Percentiles rank a stretch among this genome's conserved stretches.
These are phyloP conservation scores for Mus spicilegus DNA, from an alignment of 2,113 vertebrate genomes.

Conservation along the genomic window DNA sequence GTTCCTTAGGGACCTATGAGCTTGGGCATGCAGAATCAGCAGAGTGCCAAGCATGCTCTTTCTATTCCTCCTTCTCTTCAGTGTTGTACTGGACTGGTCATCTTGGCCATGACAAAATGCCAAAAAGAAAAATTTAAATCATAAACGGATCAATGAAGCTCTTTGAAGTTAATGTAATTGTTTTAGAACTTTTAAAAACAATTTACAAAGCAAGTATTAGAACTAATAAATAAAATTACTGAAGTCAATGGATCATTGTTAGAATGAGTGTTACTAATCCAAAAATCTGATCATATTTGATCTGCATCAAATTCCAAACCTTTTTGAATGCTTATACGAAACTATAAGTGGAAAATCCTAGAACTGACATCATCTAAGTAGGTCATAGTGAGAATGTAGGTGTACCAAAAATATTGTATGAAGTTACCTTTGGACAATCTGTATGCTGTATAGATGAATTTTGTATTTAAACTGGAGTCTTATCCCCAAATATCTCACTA, in stretches of 20 bases:
- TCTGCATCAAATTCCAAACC: not conserved
- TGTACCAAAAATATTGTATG: not conserved
- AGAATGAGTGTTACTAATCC: not conserved
- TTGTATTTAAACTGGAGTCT: not conserved
- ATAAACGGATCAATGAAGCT: not conserved
- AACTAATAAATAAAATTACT: constrained; percentile 11
- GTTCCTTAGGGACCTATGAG: not conserved
- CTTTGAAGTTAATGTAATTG: not conserved
- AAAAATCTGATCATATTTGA: not conserved
- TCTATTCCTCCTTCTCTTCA: not conserved
- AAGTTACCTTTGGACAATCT: not conserved
- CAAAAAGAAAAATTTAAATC: not conserved
- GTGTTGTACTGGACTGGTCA: not conserved
- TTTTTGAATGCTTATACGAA: not conserved
- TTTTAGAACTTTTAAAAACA: not conserved
- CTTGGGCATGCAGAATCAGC: not conserved
- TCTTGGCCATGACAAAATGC: not conserved
- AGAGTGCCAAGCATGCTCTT: not conserved
- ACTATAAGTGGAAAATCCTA: not conserved
- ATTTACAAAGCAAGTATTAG: not conserved
- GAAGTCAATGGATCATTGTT: not conserved
- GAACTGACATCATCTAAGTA: not conserved
- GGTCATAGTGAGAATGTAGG: not conserved
- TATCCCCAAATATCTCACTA: not conserved
- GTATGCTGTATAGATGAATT: not conserved